Conservation (phyloP, 2,113 vertebrate species). For the Pterocles gutturalis region DNA sequence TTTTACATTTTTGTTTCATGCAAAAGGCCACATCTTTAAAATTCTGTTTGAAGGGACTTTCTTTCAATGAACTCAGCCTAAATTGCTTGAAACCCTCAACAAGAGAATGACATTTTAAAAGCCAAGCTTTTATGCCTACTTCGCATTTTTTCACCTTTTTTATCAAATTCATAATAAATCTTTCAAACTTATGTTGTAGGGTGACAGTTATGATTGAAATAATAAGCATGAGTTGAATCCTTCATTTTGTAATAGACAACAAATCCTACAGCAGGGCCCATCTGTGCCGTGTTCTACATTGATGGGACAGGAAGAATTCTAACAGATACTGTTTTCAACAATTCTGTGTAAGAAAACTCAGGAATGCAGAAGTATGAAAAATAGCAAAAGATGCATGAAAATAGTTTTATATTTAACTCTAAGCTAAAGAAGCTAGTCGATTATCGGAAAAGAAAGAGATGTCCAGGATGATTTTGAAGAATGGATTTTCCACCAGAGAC, state of each 20-base stretch:
- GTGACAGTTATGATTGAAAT: not conserved
- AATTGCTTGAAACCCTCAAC: not conserved
- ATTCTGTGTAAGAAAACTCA: not conserved
- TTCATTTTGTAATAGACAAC: not conserved
- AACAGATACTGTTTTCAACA: not conserved
- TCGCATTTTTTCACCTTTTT: not conserved
- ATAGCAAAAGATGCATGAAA: not conserved
- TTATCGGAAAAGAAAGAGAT: not conserved
- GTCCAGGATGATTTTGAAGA: not conserved
- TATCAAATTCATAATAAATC: not conserved
- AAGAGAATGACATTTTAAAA: not conserved
- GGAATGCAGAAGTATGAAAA: accelerated
- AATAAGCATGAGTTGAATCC: not conserved
- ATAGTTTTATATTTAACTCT: not conserved
- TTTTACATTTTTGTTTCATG: not conserved
- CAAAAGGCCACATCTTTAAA: accelerated
- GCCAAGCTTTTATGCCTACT: not conserved
- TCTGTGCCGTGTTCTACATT: not conserved
- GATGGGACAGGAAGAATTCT: not conserved
- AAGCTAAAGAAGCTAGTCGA: not conserved
- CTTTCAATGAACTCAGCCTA: not conserved
- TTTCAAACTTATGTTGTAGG: not conserved
- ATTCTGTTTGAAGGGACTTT: not conserved
- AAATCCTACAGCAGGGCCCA: not conserved
- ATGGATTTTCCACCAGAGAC: not conserved